A percentile compares a stretch with the other conserved stretches of the same genome.
Evolutionary conservation across 1,140 invertebrate species (phyloP).

Genomic region (Zeugodacus cucurbitae): DNA sequence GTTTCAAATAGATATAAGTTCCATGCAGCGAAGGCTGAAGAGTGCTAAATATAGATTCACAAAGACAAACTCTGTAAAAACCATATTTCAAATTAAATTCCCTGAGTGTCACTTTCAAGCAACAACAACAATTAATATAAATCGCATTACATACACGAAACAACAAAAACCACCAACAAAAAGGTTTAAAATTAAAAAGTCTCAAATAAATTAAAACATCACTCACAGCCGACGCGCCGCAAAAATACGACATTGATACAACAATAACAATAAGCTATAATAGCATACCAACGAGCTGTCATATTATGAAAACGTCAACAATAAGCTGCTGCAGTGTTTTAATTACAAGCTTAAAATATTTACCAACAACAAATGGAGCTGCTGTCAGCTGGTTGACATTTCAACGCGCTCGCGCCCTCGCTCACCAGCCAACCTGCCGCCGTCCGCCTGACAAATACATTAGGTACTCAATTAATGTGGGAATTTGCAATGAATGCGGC

Average conservation of each 20-base stretch:
- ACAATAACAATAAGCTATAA: background rate
- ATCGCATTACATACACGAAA: background rate
- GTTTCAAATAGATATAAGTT: no score
- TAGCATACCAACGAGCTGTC: background rate
- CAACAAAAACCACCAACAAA: background rate
- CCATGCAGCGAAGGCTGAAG: no score
- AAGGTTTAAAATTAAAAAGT: background rate
- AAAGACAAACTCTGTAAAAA: no score
- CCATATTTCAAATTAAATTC: no score
- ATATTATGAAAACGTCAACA: background rate
- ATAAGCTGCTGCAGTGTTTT: background rate
- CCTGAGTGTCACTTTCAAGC: no score
- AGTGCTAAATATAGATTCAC: no score
- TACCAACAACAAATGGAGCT: background rate
- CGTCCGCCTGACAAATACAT: background rate
- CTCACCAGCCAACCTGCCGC: background rate
- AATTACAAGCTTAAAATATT: slow-evolving; percentile 21
- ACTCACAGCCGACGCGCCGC: background rate
- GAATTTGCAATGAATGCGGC: background rate
- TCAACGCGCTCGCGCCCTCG: background rate
- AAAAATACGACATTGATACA: background rate
- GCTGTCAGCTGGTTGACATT: background rate
- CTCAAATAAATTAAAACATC: background rate
- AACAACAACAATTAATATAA: background rate
- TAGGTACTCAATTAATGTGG: slow-evolving; percentile 18